A percentile compares a stretch with the other conserved stretches of the same genome.
phyloP scores from a whole-genome alignment of 2,113 vertebrate genomes.

The Emydura subglobosa region DNA sequence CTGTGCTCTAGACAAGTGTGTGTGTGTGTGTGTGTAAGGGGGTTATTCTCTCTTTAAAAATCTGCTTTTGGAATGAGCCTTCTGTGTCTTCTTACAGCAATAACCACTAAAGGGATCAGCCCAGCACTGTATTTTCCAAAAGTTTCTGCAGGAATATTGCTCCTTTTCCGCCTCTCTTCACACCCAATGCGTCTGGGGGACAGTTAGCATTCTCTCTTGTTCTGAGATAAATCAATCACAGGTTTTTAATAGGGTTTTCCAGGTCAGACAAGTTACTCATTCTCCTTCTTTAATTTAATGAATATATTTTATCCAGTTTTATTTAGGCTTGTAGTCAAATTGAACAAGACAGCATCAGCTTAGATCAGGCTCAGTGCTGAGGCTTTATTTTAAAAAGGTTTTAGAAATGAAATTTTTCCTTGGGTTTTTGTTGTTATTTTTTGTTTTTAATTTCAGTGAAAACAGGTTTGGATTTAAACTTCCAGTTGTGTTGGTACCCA shows the following conservation, averaged over 20 bases:
- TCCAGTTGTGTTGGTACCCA: not conserved
- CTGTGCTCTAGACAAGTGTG: conserved; percentile 5
- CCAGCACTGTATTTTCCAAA: not conserved
- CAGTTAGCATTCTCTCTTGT: not conserved
- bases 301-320: not conserved
- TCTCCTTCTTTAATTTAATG: not conserved
- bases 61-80: not conserved
- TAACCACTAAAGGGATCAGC: not conserved
- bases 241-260: not conserved
- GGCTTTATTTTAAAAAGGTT: not conserved
- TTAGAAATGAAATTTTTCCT: not conserved
- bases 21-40: not conserved
- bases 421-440: not conserved
- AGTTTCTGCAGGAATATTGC: not conserved
- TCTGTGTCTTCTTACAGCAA: not conserved
- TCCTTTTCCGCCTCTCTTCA: not conserved
- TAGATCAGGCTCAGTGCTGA: not conserved
- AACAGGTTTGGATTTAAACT: not conserved
- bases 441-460: not conserved
- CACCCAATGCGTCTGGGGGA: rapidly evolving
- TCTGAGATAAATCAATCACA: not conserved
- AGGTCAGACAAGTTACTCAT: not conserved
- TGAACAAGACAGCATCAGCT: not conserved
- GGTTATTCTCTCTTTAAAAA: not conserved
- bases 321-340: not conserved